Conservation (phyloP, 2,797 vertebrate species). For the Sebastolobus alascanus region DNA sequence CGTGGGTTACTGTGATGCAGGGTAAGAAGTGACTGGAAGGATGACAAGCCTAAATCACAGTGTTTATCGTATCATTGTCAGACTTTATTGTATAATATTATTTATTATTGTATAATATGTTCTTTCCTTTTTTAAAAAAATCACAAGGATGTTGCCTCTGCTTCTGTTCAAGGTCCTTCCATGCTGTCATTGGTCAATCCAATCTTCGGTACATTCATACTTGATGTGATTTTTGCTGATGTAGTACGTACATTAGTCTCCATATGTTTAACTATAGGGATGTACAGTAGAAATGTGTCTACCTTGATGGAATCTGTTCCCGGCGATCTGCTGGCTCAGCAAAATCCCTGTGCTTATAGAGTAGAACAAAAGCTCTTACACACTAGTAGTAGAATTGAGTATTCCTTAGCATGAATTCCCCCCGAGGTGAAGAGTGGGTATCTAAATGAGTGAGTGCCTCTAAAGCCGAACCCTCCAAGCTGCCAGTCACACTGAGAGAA, state of each 20-base stretch:
- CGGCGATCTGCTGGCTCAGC: constrained; percentile 39
- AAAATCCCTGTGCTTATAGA: constrained; percentile 35
- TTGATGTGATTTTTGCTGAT: constrained; percentile 45
- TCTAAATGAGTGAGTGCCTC: constrained; percentile 50
- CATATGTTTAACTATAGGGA: constrained; percentile 37
- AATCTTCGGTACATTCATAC: constrained; percentile 67
- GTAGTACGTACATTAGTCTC: constrained; percentile 22
- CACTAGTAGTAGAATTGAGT: constrained; percentile 37
- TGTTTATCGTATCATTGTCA: background rate
- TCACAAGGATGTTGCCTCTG: constrained; percentile 30
- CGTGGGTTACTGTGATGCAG: constrained; percentile 77
- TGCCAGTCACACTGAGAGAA: constrained; percentile 55
- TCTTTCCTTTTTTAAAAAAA: background rate
- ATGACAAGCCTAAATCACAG: background rate
- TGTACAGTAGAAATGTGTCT: constrained; percentile 39
- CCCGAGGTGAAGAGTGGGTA: constrained; percentile 34
- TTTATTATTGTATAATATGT: background rate
- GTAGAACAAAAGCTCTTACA: background rate
- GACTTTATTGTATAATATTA: background rate
- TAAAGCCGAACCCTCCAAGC: constrained; percentile 42
- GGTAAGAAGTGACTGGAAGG: constrained; percentile 58
- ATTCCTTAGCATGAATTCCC: constrained; percentile 45
- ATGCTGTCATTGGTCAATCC: constrained; percentile 61
- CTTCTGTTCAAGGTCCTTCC: constrained; percentile 65
- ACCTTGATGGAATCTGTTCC: constrained; percentile 17